A percentile compares a stretch with the other conserved stretches of the same genome.
Conservation (phyloP, 2,797 vertebrate genomes). For the Pangasius larnaudii region DNA sequence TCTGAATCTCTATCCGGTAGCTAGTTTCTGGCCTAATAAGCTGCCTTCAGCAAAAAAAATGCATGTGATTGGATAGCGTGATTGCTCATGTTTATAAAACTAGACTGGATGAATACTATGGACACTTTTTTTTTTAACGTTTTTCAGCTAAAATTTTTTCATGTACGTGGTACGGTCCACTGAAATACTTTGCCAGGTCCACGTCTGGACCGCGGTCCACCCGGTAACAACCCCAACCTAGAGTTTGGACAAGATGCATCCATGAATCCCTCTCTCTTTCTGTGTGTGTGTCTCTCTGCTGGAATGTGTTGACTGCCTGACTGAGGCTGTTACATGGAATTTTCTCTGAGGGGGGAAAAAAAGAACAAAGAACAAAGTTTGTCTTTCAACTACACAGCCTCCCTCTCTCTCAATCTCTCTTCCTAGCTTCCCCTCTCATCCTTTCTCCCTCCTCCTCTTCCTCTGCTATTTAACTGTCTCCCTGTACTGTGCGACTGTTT, state of each 20-base stretch:
- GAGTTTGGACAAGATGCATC: conserved; percentile 47
- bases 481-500: conserved; percentile 63
- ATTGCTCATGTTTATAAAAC: too few relatives aligned
- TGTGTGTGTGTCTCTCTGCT: conserved; percentile 2
- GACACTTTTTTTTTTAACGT: background rate
- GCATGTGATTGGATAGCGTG: background rate
- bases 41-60: background rate
- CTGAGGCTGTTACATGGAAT: conserved; percentile 48
- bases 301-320: conserved; percentile 54
- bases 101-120: too few relatives aligned
- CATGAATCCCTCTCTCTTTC: background rate
- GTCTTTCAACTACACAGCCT: conserved; percentile 67
- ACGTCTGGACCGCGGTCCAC: background rate
- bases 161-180: background rate
- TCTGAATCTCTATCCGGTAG: background rate
- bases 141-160: background rate
- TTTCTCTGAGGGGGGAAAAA: conserved; percentile 60
- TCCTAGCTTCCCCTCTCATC: conserved; percentile 56
- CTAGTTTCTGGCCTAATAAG: background rate
- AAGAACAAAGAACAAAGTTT: conserved; percentile 75
- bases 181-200: background rate
- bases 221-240: conserved; percentile 17
- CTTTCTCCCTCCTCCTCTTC: conserved; percentile 51
- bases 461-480: conserved; percentile 49
- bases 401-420: conserved; percentile 14